Conservation (phyloP, 2,888 invertebrate species). For the Drosophila dives region DNA sequence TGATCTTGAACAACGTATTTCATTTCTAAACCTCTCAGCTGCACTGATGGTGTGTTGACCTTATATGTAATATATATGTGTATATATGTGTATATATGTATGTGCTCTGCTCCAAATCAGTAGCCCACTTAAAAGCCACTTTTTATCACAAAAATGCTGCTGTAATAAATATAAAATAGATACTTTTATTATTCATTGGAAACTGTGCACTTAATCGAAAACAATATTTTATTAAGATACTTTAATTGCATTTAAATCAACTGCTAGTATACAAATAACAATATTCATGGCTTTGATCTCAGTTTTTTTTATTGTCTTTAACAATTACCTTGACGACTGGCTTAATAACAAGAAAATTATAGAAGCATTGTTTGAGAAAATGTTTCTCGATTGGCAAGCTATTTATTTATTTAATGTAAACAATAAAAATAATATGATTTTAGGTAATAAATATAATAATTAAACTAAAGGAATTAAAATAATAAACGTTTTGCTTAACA, state of each 20-base stretch:
- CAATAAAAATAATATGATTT: not conserved
- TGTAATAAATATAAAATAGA: not conserved
- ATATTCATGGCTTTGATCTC: not conserved
- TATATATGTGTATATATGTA: not conserved
- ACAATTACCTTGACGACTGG: not conserved
- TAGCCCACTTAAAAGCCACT: slow-evolving; percentile 1
- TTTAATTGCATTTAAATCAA: not conserved
- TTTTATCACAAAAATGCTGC: slow-evolving; percentile 20
- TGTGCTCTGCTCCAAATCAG: slow-evolving; percentile 6
- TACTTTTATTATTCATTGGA: not conserved
- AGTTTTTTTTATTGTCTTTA: not conserved
- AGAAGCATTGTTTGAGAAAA: not conserved
- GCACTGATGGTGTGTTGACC: slow-evolving; percentile 17
- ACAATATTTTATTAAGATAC: not conserved
- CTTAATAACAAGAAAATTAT: not conserved
- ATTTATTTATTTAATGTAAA: not conserved
- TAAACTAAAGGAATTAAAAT: not conserved
- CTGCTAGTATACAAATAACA: slow-evolving; percentile 5
- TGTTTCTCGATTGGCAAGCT: not conserved
- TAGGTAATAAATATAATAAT: not conserved
- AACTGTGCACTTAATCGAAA: not conserved
- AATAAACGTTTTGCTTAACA: not conserved
- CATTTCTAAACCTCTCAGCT: slow-evolving; percentile 20
- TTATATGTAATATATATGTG: slow-evolving; percentile 5
- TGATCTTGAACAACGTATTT: slow-evolving; percentile 56